phyloP scores from a whole-genome alignment of 1,140 invertebrate species.

The Lepidurus packardi region DNA sequence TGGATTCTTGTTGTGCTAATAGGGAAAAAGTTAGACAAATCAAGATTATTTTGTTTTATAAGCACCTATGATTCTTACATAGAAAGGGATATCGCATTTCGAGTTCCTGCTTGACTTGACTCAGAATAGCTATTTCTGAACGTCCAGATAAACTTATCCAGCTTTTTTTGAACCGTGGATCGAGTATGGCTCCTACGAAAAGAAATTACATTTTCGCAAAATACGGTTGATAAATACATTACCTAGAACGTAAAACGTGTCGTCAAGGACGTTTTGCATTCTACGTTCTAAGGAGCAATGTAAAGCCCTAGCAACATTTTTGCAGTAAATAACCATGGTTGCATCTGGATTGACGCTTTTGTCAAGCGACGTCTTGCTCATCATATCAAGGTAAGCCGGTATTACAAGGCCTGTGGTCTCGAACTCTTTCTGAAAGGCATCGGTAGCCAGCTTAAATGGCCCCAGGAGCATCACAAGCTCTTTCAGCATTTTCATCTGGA shows the following conservation, averaged over 20 bases:
- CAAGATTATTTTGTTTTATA: not conserved
- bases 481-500: not conserved
- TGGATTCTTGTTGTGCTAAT: not conserved
- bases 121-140: not conserved
- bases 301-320: not conserved
- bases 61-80: not conserved
- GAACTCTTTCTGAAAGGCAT: not conserved
- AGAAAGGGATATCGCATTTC: not conserved
- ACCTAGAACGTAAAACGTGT: not conserved
- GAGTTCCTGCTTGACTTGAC: not conserved
- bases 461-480: not conserved
- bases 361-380: not conserved
- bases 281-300: not conserved
- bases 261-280: not conserved
- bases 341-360: not conserved
- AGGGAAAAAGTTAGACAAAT: not conserved
- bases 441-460: not conserved
- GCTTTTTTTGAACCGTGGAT: not conserved
- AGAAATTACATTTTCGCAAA: not conserved
- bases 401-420: constrained; percentile 20
- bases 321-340: not conserved
- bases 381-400: not conserved
- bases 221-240: not conserved
- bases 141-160: constrained; percentile 1
- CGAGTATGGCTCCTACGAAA: not conserved